Base-by-base conservation (phyloP, 2,888 invertebrate species). In the Margaritifera margaritifera region DNA sequence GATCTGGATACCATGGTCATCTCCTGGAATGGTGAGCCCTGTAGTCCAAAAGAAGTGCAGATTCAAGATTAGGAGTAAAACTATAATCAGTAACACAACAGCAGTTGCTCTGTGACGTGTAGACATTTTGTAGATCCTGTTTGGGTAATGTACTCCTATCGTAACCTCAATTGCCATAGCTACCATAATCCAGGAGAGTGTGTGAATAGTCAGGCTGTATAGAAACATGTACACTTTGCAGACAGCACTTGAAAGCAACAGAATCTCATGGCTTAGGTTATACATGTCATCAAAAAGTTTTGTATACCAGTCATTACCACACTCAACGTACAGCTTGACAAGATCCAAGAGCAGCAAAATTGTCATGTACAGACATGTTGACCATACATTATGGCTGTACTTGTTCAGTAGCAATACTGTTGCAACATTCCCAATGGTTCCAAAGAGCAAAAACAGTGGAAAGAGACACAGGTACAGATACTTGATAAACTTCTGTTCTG, bases 31-130 rank as follows among this genome's bases (percentile, higher is more conserved):
- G 8, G 82, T 79, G 18, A 87, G 74, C 6, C 87, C 87, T 42
- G 80, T 79, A 2, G 88, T 86, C 89, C 89, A 89, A 83, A 89
- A 89, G 75, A 81, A 86, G 72, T 88, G 87, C 52, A 87, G 83
- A 72, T 89, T 88, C 56, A 89, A 72, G 66, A 86, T 86, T 50
- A 87, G 80, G 2, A 88, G 77, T 4, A 89, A 61, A 6, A 89
- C 87, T n/a, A 82, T 83, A 27, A 88, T 82, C 24, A 89, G 80
- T 22, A 88, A 73, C 25, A 86, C 76, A 59, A 86, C 80, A 18
- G 88, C 85, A 22, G 80, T 80, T 11, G 85, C 86, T 6, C 85
- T 79, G 68, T 88, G 86, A 4, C 81, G 63, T 5, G 84, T 84
- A 72, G 88, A 89, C 77, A 87, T 83, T 57, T 71, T 70, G 68